These are phyloP conservation scores for Zaprionus ghesquierei DNA, from an alignment of 1,140 invertebrate species.

Conservation along the genomic window DNA sequence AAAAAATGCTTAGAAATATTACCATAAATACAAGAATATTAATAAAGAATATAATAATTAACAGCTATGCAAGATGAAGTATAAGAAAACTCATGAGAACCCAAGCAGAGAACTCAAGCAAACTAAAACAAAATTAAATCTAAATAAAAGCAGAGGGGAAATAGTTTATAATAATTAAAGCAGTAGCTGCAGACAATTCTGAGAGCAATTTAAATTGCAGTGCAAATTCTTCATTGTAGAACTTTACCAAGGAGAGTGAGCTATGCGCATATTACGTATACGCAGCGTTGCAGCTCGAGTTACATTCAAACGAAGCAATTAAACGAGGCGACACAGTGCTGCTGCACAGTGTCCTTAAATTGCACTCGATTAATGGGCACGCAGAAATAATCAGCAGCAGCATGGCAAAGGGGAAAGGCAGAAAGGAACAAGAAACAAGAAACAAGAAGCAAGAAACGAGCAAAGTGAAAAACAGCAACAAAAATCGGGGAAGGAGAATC, in stretches of 20 bases:
- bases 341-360: background rate
- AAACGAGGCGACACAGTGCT: background rate
- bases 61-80: too few relatives aligned
- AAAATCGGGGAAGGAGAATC: background rate
- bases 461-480: background rate
- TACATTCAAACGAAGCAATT: background rate
- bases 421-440: background rate
- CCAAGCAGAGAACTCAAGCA: background rate
- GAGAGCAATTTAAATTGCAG: background rate
- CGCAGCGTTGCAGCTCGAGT: background rate
- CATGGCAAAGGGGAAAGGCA: background rate
- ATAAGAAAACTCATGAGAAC: background rate
- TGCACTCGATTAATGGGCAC: background rate
- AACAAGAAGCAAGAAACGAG: background rate
- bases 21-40: too few relatives aligned
- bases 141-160: slow-evolving; percentile 6
- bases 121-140: background rate
- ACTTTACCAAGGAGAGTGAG: too few relatives aligned
- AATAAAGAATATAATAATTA: too few relatives aligned
- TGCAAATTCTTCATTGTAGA: background rate
- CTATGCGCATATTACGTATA: slow-evolving; percentile 3
- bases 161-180: background rate
- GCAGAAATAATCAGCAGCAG: background rate
- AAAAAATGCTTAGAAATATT: too few relatives aligned
- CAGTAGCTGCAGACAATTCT: background rate